Evolutionary conservation across 1,140 invertebrate species (phyloP), one percentile per base, ranked within the genome.

Genomic region (Zaprionus nigranus): DNA sequence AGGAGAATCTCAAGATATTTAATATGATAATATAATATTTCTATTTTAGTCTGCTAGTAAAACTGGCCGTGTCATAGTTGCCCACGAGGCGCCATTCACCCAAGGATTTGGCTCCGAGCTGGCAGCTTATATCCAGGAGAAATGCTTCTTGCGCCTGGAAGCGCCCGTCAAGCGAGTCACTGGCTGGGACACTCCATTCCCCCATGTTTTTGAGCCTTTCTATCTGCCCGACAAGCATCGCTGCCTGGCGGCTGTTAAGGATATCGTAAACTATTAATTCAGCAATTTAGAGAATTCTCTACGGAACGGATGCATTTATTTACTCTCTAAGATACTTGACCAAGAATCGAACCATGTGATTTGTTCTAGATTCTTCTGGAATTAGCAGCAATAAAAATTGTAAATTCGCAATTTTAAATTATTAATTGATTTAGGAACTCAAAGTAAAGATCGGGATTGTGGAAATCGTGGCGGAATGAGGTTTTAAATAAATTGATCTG

Each of bases 141-240:
- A 98, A 83, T 99, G 99, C 93, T 99, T 99, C 92, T 94, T 99
- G 40, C 94, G 98, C 92, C 94, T 99, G 67, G 98, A 99, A 93
- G 97, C 98, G 7, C 99, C 99, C 1, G 94, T 99, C 15, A 93
- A 95, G 56, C 94, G 99, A 90, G 97, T 99, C 3, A 96, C 98
- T 54, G 99, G 99, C n/a, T 99, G 97, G 94, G 99, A 99, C 93
- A 98, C 98, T 5, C 99, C 99, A 3, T 99, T 99, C 94, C 98
- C 99, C 7, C 97, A 98, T 93, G 95, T 99, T 4, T 99, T 96
- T 93, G 99, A 99, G 93, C 96, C 97, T 0, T 98, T 99, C 93
- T 99, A 99, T 93, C 92, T 99, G 66, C 99, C 99, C 5, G 96
- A 97, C 87, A 98, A 98, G 92, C 99, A 97, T 96, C 94, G 98